Conservation (phyloP, 2,888 invertebrate species). For the Peribatodes rhomboidaria region DNA sequence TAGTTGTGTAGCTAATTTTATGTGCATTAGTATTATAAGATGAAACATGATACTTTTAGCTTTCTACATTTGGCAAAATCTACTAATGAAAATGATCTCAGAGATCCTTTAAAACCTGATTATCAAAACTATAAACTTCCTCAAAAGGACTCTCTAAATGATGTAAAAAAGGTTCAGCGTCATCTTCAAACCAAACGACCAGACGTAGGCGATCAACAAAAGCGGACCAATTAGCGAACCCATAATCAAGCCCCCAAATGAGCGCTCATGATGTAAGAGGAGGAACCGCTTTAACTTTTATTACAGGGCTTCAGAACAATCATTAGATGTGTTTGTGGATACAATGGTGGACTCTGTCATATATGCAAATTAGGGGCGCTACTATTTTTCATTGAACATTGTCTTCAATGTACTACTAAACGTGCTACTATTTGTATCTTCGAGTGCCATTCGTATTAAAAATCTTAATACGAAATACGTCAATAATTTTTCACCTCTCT, state of each 20-base stretch:
- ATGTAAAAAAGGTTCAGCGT: constrained; percentile 11
- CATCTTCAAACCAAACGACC: constrained; percentile 11
- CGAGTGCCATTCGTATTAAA: not conserved
- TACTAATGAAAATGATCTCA: constrained; percentile 26
- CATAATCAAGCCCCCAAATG: constrained; percentile 27
- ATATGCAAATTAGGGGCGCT: constrained; percentile 27
- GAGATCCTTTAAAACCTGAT: constrained; percentile 12
- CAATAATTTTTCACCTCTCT: too few species aligned
- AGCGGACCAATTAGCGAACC: constrained; percentile 31
- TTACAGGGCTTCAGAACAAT: constrained; percentile 21
- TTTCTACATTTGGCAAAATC: constrained; percentile 1
- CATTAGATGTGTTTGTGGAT: constrained; percentile 21
- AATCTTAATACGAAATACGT: too few species aligned
- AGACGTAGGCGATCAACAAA: constrained; percentile 26
- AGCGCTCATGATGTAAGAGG: constrained; percentile 7
- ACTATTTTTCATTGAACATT: not conserved
- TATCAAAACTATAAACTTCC: constrained; percentile 31
- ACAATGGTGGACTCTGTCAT: constrained; percentile 24
- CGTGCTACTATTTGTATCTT: not conserved
- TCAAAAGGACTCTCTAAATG: constrained; percentile 9
- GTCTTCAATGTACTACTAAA: too few species aligned
- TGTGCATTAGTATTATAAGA: not conserved
- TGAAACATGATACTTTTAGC: not conserved
- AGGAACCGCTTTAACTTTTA: constrained; percentile 12
- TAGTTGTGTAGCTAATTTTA: not conserved